Base-by-base conservation (phyloP, 2,888 invertebrate genomes). In the Ceratothoa steindachneri region DNA sequence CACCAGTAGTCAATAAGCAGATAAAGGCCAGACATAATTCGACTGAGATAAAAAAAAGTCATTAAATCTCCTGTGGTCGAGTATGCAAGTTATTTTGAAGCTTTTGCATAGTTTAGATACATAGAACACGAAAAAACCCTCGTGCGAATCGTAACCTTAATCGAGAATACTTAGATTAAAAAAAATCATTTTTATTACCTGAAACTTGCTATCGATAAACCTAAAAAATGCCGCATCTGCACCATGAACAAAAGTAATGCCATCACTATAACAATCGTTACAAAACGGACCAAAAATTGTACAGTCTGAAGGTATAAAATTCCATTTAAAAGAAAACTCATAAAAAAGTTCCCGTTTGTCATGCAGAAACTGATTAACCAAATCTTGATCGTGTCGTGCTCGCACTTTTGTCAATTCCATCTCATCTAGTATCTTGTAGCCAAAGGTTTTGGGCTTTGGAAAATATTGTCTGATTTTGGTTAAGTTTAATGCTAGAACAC, bases 401-500 rank as follows among this genome's bases (percentile, higher is more conserved):
- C 73, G 71, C 15, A 55, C 28, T 9, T 29, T 22, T n/a, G 24
- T 9, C 9, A 22, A 5, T 5, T 9, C 3, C 2, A 77, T 31
- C 9, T 51, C 71, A 19, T 15, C 4, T 19, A 73, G 31, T 7
- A 71, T 66, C 24, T 69, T 73, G 27, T 65, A 69, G 9, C 69
- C 67, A 3, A 75, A 31, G 19, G 71, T 73, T 1, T 72, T 71
- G 27, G 69, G 66, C 19, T 28, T 15, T 19, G 29, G 28, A 22
- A 67, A 41, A 12, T 72, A n/a, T 3, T 79, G 75, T 71, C 86
- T 80, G 82, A 86, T 82, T 55, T 85, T 80, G 0, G 86, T 86
- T 73, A 87, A 81, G 80, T 86, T 86, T 86, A 86, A 86, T 68
- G 86, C 81, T 86, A 87, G 86, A 7, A 87, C 86, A 30, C 86